Base-by-base conservation (phyloP, 2,113 vertebrate genomes). In the Atrichornis clamosus region DNA sequence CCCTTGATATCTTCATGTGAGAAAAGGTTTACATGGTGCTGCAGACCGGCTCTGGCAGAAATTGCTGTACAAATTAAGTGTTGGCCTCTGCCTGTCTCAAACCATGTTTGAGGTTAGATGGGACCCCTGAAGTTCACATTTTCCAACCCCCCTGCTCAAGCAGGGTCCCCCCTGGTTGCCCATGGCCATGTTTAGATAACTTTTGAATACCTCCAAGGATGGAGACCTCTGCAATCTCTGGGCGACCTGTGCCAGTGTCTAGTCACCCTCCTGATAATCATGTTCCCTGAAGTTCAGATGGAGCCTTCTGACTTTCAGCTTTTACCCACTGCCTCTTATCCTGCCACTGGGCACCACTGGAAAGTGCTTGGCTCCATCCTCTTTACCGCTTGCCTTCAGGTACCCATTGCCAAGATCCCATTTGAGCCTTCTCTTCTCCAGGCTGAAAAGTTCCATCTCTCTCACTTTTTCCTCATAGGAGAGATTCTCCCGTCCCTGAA, bases 121-220 rank as follows among this genome's bases (percentile, higher is more conserved):
- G 5, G 2, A 68, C 3, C 6, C 30, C 28, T 32, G 7, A 76
- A 59, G 19, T 33, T 63, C 24, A 53, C 21, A 12, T 76, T 52
- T 74, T 70, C 21, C 39, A 72, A 3, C 1, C 1, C 3, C 7
- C 1, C 6, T 37, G 6, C 23, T 89, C 22, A 72, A 49, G 14
- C 10, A 72, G 8, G 5, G 6, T 46, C 20, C 49, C 7, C 26
- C 28, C 46, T 49, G 13, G 7, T 26, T 52, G n/a, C 14, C 14
- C 37, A 21, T 4, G 3, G 10, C 7, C 8, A 8, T 13, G 10
- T 56, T 20, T 23, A 62, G 18, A 27, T 1, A 8, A 6, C 9
- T 84, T 87, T 15, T 65, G 1, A 82, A 28, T 62, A 39, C 59
- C 10, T 63, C 17, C 20, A 72, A 50, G 23, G 19, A 13, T 26